A percentile compares a stretch with the other conserved stretches of the same genome.
These are phyloP conservation scores for Lutjanus argentimaculatus DNA, from an alignment of 2,797 vertebrate genomes.

Conservation along the genomic window DNA sequence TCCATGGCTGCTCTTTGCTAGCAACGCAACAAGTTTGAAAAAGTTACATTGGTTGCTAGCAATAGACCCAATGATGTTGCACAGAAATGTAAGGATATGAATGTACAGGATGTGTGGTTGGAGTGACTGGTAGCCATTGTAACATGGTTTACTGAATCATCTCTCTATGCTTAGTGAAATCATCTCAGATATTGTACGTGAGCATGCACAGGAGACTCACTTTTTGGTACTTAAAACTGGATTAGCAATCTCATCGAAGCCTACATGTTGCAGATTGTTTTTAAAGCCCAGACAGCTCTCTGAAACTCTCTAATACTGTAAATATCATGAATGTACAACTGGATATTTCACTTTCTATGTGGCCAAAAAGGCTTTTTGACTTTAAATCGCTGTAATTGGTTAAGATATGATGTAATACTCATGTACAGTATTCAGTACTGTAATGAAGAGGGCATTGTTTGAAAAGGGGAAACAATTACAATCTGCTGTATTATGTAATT, in stretches of 20 bases:
- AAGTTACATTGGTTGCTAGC: constrained; percentile 43
- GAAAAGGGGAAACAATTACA: constrained; percentile 47
- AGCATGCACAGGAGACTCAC: constrained; percentile 53
- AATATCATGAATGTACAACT: constrained; percentile 80
- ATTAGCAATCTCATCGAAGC: constrained; percentile 48
- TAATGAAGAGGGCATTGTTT: constrained; percentile 42
- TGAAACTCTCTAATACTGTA: constrained; percentile 71
- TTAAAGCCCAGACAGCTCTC: constrained; percentile 35
- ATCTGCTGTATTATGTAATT: constrained; percentile 78
- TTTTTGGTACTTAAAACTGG: constrained; percentile 50
- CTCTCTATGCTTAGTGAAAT: constrained; percentile 47
- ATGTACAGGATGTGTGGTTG: constrained; percentile 63
- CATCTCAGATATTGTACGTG: constrained; percentile 47
- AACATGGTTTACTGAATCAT: constrained; percentile 46
- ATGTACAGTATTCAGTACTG: constrained; percentile 65
- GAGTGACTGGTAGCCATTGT: constrained; percentile 45
- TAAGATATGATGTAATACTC: constrained; percentile 36
- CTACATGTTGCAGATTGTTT: constrained; percentile 48
- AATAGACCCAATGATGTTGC: constrained; percentile 71
- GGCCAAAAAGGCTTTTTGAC: constrained; percentile 51
- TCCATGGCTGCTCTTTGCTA: constrained; percentile 47
- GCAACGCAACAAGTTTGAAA: constrained; percentile 46
- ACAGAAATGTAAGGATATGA: constrained; percentile 73
- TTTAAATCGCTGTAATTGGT: constrained; percentile 42
- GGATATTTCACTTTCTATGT: constrained; percentile 60